Conservation (phyloP, 2,888 invertebrate species). For the Rutpela maculata region DNA sequence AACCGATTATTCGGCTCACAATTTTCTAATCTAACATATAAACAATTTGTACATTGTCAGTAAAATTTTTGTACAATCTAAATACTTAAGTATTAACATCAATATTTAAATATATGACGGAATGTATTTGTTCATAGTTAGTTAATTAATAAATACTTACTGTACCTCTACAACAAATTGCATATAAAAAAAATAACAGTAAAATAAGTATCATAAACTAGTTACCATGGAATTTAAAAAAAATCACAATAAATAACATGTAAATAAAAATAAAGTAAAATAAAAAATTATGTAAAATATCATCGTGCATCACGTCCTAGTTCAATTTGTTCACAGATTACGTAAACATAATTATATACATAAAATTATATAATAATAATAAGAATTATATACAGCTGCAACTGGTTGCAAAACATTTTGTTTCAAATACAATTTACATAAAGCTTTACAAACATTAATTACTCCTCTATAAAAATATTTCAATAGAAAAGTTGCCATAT, state of each 20-base stretch:
- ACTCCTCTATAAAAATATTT: conserved; percentile 48
- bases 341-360: conserved; percentile 41
- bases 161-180: conserved; percentile 43
- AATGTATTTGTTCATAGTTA: conserved; percentile 54
- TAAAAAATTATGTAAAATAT: conserved; percentile 51
- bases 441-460: conserved; percentile 34
- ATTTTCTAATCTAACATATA: conserved; percentile 44
- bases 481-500: conserved; percentile 47
- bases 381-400: conserved; percentile 46
- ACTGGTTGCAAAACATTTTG: conserved; percentile 40
- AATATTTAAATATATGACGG: conserved; percentile 46
- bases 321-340: conserved; percentile 39
- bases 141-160: conserved; percentile 49
- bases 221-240: conserved; percentile 49
- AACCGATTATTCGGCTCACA: conserved; percentile 29
- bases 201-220: conserved; percentile 52
- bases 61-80: conserved; percentile 51
- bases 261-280: conserved; percentile 46
- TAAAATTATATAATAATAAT: conserved; percentile 42
- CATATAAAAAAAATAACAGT: conserved; percentile 39
- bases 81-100: conserved; percentile 42
- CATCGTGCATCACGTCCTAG: conserved; percentile 50
- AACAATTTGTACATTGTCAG: conserved; percentile 57
- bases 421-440: conserved; percentile 39
- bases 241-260: conserved; percentile 54